Conservation (phyloP, 2,888 invertebrate genomes). For the Sminthurides aquaticus region DNA sequence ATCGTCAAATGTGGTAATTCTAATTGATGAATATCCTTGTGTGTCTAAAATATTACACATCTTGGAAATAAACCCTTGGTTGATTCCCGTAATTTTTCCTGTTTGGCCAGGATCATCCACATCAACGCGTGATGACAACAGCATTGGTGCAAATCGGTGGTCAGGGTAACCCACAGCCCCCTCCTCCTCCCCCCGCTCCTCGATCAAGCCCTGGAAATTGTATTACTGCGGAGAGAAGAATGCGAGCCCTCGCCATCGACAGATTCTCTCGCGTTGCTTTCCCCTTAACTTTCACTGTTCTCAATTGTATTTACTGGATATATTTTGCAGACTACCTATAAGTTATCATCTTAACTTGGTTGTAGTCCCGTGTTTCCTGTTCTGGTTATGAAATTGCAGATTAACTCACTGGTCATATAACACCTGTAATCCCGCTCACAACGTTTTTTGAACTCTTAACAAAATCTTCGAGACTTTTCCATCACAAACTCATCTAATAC, state of each 20-base stretch:
- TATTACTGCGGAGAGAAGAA: conserved; percentile 33
- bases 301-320: conserved; percentile 66
- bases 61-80: too few species aligned
- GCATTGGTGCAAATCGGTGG: conserved; percentile 19
- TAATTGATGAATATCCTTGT: too few species aligned
- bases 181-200: conserved; percentile 49
- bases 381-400: too few species aligned
- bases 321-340: conserved; percentile 60
- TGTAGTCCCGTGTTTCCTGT: too few species aligned
- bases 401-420: too few species aligned
- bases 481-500: too few species aligned
- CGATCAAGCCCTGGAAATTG: not conserved
- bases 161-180: conserved; percentile 30
- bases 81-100: too few species aligned
- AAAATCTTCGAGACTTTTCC: too few species aligned
- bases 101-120: conserved; percentile 24
- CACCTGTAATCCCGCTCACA: too few species aligned
- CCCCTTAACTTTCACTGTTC: conserved; percentile 60
- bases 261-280: conserved; percentile 63
- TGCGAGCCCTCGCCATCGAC: conserved; percentile 56
- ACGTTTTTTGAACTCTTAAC: too few species aligned
- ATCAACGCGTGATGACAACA: conserved; percentile 18
- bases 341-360: too few species aligned
- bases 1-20: conserved; percentile 20
- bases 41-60: too few species aligned